phyloP scores from a whole-genome alignment of 2,888 invertebrate species.

The Marronus borbonicus region DNA sequence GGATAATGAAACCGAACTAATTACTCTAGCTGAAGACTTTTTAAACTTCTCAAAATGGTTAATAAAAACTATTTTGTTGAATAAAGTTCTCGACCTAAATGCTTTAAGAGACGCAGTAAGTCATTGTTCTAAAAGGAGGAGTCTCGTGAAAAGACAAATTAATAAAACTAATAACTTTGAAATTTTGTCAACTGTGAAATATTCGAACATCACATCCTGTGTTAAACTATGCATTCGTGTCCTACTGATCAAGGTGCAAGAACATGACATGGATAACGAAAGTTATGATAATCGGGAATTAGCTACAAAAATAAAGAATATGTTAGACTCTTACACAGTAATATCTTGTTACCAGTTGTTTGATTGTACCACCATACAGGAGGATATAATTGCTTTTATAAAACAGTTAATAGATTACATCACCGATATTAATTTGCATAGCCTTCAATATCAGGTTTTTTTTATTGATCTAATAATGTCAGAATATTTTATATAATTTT shows the following conservation, averaged over 20 bases:
- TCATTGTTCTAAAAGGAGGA: not conserved
- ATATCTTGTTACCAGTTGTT: slow-evolving; percentile 15
- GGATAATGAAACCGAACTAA: slow-evolving; percentile 1
- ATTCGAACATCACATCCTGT: not conserved
- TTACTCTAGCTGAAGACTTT: not conserved
- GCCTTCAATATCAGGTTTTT: slow-evolving; percentile 21
- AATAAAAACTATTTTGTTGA: slow-evolving; percentile 8
- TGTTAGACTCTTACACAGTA: not conserved
- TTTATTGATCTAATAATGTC: not conserved
- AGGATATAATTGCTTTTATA: slow-evolving; percentile 34
- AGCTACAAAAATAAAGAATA: not conserved
- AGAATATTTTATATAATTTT: not conserved
- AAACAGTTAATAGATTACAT: slow-evolving; percentile 32
- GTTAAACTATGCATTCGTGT: slow-evolving; percentile 13
- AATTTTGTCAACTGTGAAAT: slow-evolving; percentile 5
- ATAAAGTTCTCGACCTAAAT: not conserved
- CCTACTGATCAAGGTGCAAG: not conserved
- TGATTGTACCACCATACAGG: not conserved
- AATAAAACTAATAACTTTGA: slow-evolving; percentile 2
- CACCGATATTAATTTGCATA: slow-evolving; percentile 3
- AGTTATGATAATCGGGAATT: not conserved
- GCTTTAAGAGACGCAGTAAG: not conserved
- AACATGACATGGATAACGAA: not conserved
- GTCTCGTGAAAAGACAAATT: not conserved
- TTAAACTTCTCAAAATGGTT: slow-evolving; percentile 22